These are phyloP conservation scores for Himalopsyche phryganea DNA, from an alignment of 1,140 invertebrate genomes.

Conservation along the genomic window DNA sequence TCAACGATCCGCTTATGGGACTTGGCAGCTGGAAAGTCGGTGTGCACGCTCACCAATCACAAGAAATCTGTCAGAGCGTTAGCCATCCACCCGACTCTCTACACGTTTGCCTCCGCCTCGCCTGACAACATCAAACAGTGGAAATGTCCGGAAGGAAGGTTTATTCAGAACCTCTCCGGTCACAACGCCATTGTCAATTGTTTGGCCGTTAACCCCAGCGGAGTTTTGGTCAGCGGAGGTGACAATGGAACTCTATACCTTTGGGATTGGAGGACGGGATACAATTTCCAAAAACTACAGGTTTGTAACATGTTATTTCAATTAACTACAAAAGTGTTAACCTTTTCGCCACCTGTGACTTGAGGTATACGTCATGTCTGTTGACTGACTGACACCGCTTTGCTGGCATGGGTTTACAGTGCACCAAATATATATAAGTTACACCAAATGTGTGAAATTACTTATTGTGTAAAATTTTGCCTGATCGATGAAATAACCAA, in stretches of 20 bases:
- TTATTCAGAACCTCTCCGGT: conserved; percentile 95
- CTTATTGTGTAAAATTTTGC: too few species aligned
- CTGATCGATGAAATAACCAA: too few species aligned
- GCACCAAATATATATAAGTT: too few species aligned
- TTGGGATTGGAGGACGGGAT: conserved; percentile 98
- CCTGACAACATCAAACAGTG: conserved; percentile 99
- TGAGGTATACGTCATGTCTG: too few species aligned
- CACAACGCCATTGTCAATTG: conserved; percentile 98
- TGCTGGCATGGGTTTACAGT: too few species aligned
- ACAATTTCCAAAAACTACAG: conserved; percentile 92
- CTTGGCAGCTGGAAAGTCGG: conserved; percentile 90
- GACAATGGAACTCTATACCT: conserved; percentile 98
- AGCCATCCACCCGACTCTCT: conserved; percentile 85
- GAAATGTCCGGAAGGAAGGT: conserved; percentile 97
- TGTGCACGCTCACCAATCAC: conserved; percentile 95
- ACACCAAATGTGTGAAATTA: too few species aligned
- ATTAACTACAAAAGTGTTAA: too few species aligned
- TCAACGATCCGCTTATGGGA: conserved; percentile 95
- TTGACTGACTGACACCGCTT: too few species aligned
- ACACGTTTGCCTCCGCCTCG: conserved; percentile 96
- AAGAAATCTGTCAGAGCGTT: conserved; percentile 96
- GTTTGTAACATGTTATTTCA: conserved; percentile 44
- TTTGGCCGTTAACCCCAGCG: conserved; percentile 89
- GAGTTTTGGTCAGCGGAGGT: conserved; percentile 94
- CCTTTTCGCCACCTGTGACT: too few species aligned